These are phyloP conservation scores for Poecilia picta DNA, from an alignment of 2,797 vertebrate genomes.

Conservation along the genomic window DNA sequence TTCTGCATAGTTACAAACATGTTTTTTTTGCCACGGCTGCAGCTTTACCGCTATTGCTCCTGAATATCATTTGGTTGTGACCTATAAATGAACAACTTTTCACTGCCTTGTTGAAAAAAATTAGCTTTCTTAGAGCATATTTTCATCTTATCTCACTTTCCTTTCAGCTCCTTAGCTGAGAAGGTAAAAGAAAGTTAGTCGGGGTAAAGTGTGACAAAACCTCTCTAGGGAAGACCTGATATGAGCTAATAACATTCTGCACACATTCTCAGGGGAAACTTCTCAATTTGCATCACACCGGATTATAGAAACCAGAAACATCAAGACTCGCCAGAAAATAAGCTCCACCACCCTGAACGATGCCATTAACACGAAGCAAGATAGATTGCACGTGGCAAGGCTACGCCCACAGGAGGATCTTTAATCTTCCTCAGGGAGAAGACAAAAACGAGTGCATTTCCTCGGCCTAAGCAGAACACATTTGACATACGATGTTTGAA, in stretches of 20 bases:
- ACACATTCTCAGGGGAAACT: slow-evolving; percentile 45
- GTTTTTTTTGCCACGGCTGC: background rate
- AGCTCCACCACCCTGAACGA: slow-evolving; percentile 46
- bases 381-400: slow-evolving; percentile 29
- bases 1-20: background rate
- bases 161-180: background rate
- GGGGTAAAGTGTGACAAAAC: slow-evolving; percentile 8
- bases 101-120: background rate
- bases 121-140: background rate
- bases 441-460: slow-evolving; percentile 23
- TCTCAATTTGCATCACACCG: slow-evolving; percentile 40
- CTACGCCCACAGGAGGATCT: slow-evolving; percentile 42
- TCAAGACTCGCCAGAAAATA: slow-evolving; percentile 28
- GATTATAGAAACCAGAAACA: slow-evolving; percentile 31
- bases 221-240: slow-evolving; percentile 27
- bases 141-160: background rate
- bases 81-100: background rate
- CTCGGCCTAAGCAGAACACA: slow-evolving; percentile 13
- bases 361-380: slow-evolving; percentile 54
- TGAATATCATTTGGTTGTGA: background rate
- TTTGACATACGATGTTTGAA: background rate
- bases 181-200: slow-evolving; percentile 1
- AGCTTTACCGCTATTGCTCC: background rate
- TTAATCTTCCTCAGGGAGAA: slow-evolving; percentile 36
- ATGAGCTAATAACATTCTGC: slow-evolving; percentile 42